These are phyloP conservation scores for Ormyrus nitidulus DNA, from an alignment of 2,888 invertebrate species.

Conservation along the genomic window DNA sequence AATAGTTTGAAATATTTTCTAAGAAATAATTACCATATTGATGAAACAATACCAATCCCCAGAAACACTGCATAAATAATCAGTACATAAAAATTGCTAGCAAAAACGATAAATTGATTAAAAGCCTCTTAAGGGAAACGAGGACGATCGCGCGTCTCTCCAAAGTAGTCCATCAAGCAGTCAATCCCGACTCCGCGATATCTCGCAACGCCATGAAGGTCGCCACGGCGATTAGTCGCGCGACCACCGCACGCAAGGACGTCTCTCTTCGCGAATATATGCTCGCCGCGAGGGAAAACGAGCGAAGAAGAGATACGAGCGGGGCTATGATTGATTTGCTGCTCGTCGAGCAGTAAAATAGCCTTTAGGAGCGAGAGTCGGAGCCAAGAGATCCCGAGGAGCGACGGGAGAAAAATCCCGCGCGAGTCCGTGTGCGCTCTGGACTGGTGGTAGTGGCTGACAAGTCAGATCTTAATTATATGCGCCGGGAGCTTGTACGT, in stretches of 20 bases:
- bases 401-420: too few relatives aligned
- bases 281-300: too few relatives aligned
- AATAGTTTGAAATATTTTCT: too few relatives aligned
- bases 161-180: slow-evolving; percentile 18
- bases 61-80: too few relatives aligned
- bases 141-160: neutral
- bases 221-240: slow-evolving; percentile 27
- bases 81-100: too few relatives aligned
- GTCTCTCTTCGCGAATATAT: neutral
- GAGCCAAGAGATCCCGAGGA: neutral
- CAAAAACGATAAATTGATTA: too few relatives aligned
- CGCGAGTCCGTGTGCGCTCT: neutral
- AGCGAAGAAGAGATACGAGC: too few relatives aligned
- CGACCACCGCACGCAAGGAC: neutral
- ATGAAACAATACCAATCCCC: too few relatives aligned
- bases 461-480: slow-evolving; percentile 49
- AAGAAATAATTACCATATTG: too few relatives aligned
- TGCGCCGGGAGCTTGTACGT: slow-evolving; percentile 13
- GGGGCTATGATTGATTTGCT: slow-evolving; percentile 25
- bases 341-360: neutral
- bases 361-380: neutral
- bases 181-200: neutral
- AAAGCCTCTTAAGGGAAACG: too few relatives aligned
- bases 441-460: slow-evolving; percentile 2
- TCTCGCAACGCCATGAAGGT: slow-evolving; percentile 20